Evolutionary conservation across 2,888 invertebrate species (phyloP).

Genomic region (Willowsia nigromaculata): DNA sequence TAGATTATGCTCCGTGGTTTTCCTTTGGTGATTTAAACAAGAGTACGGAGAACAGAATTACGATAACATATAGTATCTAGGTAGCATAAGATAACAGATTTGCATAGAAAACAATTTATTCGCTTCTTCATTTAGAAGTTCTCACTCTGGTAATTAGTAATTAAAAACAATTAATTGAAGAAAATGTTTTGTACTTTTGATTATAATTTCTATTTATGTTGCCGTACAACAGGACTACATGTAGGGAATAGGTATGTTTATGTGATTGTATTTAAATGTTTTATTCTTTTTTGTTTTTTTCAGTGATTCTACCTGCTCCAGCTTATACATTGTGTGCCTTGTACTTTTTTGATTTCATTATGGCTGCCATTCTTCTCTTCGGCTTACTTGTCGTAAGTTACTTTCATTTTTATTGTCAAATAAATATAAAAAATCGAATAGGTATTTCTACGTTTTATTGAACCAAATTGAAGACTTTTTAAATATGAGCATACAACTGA

Average conservation of each 20-base stretch:
- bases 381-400: constrained; percentile 82
- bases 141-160: not conserved
- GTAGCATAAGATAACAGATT: too few species aligned
- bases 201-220: not conserved
- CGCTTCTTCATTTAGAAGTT: too few species aligned
- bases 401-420: constrained; percentile 48
- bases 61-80: too few species aligned
- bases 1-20: too few species aligned
- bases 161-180: not conserved
- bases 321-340: constrained; percentile 82
- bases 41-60: too few species aligned
- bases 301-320: constrained; percentile 81
- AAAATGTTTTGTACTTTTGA: not conserved
- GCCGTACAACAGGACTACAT: not conserved
- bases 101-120: not conserved
- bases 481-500: too few species aligned
- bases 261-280: not conserved
- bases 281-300: constrained; percentile 70
- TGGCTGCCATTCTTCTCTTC: constrained; percentile 82
- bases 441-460: not conserved
- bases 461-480: too few species aligned
- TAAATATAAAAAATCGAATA: not conserved
- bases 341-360: constrained; percentile 82
- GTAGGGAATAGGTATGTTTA: not conserved
- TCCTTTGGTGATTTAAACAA: too few species aligned